Evolutionary conservation across 2,888 invertebrate species (phyloP).

Genomic region (Nasonovia ribisnigri): DNA sequence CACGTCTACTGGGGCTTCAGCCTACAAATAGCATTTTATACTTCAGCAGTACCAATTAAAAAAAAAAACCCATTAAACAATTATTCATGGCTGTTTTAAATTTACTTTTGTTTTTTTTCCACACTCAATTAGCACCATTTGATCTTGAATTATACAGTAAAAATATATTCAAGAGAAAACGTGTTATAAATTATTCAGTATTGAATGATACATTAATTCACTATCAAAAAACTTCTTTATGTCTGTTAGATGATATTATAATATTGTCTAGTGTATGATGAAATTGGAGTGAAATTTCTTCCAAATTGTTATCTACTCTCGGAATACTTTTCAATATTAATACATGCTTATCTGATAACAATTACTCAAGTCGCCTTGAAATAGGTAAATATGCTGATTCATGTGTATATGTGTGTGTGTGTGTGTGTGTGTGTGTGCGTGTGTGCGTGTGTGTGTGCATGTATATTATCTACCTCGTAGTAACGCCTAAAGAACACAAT

Average conservation of each 20-base stretch:
- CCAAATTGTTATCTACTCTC: neutral
- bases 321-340: neutral
- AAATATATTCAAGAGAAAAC: neutral
- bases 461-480: neutral
- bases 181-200: neutral
- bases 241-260: neutral
- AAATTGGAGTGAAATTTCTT: neutral
- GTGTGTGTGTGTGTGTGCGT: too few relatives aligned
- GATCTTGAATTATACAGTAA: constrained; percentile 1
- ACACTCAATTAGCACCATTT: neutral
- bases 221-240: neutral
- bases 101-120: neutral
- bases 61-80: neutral
- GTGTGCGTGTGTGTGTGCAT: too few relatives aligned
- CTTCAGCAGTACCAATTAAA: neutral
- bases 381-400: constrained; percentile 18
- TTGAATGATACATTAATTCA: neutral
- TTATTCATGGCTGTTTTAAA: neutral
- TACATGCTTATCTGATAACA: neutral
- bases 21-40: neutral
- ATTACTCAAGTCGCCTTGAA: constrained; percentile 7
- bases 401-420: neutral
- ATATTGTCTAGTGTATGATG: neutral
- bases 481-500: neutral
- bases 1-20: neutral